phyloP scores from a whole-genome alignment of 1,140 invertebrate species.

The Euglossa dilemma region DNA sequence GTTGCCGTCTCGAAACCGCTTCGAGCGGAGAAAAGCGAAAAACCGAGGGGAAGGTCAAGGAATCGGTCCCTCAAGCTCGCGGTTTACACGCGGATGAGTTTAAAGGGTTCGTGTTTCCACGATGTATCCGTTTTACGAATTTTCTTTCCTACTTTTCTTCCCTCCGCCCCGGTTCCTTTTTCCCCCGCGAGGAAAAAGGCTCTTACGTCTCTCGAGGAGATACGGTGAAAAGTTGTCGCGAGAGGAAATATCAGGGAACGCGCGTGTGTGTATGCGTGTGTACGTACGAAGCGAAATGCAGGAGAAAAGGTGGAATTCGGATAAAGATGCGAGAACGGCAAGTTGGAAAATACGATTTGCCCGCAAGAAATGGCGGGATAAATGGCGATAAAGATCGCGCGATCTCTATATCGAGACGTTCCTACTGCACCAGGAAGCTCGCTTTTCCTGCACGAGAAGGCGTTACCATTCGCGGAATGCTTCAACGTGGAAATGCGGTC shows the following conservation, averaged over 20 bases:
- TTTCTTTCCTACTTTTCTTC: neutral
- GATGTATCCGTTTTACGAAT: neutral
- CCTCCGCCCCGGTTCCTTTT: no score
- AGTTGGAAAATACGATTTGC: constrained; percentile 22
- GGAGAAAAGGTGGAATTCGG: neutral
- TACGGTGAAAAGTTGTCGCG: neutral
- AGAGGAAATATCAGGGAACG: neutral
- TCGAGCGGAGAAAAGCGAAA: neutral
- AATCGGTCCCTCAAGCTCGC: constrained; percentile 2
- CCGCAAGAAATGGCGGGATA: constrained; percentile 1
- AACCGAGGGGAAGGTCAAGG: constrained; percentile 34
- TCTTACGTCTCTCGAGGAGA: neutral
- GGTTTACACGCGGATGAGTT: neutral
- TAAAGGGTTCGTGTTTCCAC: neutral
- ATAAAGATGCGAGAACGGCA: neutral
- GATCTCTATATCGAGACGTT: constrained; percentile 37
- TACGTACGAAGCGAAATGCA: neutral
- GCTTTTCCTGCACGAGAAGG: constrained; percentile 51
- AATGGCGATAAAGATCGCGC: constrained; percentile 36
- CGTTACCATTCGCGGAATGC: constrained; percentile 63
- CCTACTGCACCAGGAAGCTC: constrained; percentile 30
- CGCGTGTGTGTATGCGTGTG: neutral
- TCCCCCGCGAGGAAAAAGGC: neutral
- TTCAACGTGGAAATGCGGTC: constrained; percentile 59
- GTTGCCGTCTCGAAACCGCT: constrained; percentile 7